These are phyloP conservation scores for Pogonocherus hispidulus DNA, from an alignment of 2,888 invertebrate genomes.

Conservation along the genomic window DNA sequence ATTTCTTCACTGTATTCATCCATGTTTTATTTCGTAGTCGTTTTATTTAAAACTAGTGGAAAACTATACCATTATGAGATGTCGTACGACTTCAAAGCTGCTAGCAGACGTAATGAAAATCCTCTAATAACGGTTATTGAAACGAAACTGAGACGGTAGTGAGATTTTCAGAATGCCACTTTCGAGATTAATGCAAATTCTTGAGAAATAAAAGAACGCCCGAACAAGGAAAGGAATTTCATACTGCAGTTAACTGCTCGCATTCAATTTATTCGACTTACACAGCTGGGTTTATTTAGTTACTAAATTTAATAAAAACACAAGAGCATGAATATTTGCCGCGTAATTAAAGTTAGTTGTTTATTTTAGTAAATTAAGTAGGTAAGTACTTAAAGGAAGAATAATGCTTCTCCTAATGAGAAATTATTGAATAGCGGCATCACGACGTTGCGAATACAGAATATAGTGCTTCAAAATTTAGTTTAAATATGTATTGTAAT, in stretches of 20 bases:
- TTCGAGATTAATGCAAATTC: constrained; percentile 1
- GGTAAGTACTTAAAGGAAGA: not conserved
- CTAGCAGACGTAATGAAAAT: not conserved
- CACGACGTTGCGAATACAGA: not conserved
- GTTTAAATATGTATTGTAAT: too few relatives aligned
- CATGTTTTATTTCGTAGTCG: too few relatives aligned
- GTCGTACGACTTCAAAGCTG: not conserved
- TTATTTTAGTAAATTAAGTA: not conserved
- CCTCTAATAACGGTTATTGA: not conserved
- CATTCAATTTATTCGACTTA: not conserved
- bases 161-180: not conserved
- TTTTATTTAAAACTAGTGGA: too few relatives aligned
- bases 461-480: too few relatives aligned
- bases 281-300: not conserved
- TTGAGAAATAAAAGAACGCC: not conserved
- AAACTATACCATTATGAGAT: too few relatives aligned
- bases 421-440: not conserved
- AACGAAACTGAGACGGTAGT: not conserved
- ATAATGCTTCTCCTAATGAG: not conserved
- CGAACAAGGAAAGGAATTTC: not conserved
- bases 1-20: too few relatives aligned
- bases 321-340: not conserved
- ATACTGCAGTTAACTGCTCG: not conserved
- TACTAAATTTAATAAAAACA: constrained; percentile 9
- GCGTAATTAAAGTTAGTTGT: not conserved